Base-by-base conservation (phyloP, 2,888 invertebrate species). In the Brachyopa scutellaris region DNA sequence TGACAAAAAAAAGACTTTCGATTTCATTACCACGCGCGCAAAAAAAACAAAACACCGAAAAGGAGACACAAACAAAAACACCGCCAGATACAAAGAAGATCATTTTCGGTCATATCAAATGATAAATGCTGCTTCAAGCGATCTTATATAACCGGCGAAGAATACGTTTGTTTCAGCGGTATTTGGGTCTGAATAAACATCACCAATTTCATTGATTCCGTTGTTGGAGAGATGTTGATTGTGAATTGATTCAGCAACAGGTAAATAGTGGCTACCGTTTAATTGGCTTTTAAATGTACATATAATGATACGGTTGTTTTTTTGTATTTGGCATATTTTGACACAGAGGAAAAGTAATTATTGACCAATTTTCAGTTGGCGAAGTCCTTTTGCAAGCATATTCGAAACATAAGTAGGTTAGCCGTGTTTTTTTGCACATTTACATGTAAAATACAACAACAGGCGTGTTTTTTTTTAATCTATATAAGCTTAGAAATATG, bases 11-110 rank as follows among this genome's bases (percentile, higher is more conserved):
- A 49, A 53, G 61, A 73, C 78, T 79, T 73, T 79, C 73, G 66
- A 67, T 79, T 73, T 73, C 78, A 66, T 73, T 79, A 59, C 31
- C 45, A 15, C 11, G 40, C 29, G 21, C 21, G 51, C 42, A 33
- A 23, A 57, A 47, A 15, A 36, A 23, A 33, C 15, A 26, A 19
- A n/a, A 6, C 36, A 47, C 13, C 8, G 6, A 51, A 51, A 51
- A 26, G n/a, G 17, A 17, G 13, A 31, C 13, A 13, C 11, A 2
- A 17, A 23, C 21, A 19, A 17, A 73, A 26, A 59, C 45, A 36
- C 36, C 57, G 7, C 19, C 33, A 61, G 40, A 38, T 55, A 77
- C 69, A 77, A 79, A 59, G 73, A 79, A 73, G 73, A 73, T 79
- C 53, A 38, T 31, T 79, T 59, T 42, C 6, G 13, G 13, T 7